Percentiles rank a stretch among this genome's conserved stretches.
These are phyloP conservation scores for Incurvaria masculella DNA, from an alignment of 2,888 invertebrate species.

Conservation along the genomic window DNA sequence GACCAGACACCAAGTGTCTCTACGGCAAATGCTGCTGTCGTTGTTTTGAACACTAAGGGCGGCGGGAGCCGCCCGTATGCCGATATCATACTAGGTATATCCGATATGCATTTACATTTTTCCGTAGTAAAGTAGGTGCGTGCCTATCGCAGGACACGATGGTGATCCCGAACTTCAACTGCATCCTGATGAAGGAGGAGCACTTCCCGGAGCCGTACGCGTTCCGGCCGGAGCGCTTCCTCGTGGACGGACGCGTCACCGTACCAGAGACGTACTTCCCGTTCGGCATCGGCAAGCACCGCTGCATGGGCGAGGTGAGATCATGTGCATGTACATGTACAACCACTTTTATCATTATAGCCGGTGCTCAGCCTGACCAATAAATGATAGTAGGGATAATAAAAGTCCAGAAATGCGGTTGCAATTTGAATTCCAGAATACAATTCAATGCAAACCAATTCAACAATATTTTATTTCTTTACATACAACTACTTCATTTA, in stretches of 20 bases:
- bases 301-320: slow-evolving; percentile 83
- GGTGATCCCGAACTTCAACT: slow-evolving; percentile 73
- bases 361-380: no score
- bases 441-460: no score
- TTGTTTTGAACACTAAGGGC: background rate
- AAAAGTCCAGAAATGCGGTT: no score
- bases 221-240: slow-evolving; percentile 74
- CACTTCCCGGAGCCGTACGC: slow-evolving; percentile 66
- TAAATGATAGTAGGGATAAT: no score
- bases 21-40: background rate
- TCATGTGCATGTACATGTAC: no score
- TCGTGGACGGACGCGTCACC: slow-evolving; percentile 58
- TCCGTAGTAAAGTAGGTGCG: background rate
- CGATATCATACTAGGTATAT: slow-evolving; percentile 1
- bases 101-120: background rate
- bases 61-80: background rate
- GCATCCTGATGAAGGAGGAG: slow-evolving; percentile 65
- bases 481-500: no score
- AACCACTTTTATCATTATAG: no score
- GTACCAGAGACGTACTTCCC: slow-evolving; percentile 71
- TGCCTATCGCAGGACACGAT: slow-evolving; percentile 63
- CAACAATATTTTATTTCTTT: no score
- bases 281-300: slow-evolving; percentile 74
- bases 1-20: no score
- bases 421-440: no score